phyloP scores from a whole-genome alignment of 1,140 invertebrate species.

The Tetragnatha versicolor region DNA sequence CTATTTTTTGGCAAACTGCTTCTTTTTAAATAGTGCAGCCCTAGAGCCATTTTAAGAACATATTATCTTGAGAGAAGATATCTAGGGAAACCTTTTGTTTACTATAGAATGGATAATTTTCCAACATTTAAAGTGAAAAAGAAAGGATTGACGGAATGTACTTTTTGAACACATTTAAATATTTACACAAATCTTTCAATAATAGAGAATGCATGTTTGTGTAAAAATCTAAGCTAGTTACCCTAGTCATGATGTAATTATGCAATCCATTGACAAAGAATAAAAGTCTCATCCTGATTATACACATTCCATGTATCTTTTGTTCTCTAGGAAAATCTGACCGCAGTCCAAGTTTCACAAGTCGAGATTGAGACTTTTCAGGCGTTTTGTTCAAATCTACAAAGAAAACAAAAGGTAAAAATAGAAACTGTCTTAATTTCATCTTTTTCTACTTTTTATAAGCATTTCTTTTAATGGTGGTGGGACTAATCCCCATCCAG shows the following conservation, averaged over 20 bases:
- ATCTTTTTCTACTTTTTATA: neutral
- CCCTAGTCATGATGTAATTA: slow-evolving; percentile 48
- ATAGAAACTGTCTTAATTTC: neutral
- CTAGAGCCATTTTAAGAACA: neutral
- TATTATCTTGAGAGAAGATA: too few relatives aligned
- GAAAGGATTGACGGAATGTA: neutral
- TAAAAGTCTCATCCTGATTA: slow-evolving; percentile 38
- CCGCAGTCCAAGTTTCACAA: neutral
- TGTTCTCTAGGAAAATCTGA: slow-evolving; percentile 12
- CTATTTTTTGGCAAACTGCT: neutral
- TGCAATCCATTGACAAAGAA: slow-evolving; percentile 50
- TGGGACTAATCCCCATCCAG: too few relatives aligned
- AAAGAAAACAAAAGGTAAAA: neutral
- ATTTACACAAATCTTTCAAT: neutral
- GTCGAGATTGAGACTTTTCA: neutral
- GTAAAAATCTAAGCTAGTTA: neutral
- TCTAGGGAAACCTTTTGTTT: neutral
- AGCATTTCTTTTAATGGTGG: neutral
- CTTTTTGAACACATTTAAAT: neutral
- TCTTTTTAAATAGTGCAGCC: neutral
- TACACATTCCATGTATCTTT: slow-evolving; percentile 46
- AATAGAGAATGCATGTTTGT: neutral
- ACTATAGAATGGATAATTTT: neutral
- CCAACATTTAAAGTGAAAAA: neutral
- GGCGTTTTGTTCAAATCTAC: neutral